Base-by-base conservation (phyloP, 2,797 vertebrate genomes). In the Labroides dimidiatus region DNA sequence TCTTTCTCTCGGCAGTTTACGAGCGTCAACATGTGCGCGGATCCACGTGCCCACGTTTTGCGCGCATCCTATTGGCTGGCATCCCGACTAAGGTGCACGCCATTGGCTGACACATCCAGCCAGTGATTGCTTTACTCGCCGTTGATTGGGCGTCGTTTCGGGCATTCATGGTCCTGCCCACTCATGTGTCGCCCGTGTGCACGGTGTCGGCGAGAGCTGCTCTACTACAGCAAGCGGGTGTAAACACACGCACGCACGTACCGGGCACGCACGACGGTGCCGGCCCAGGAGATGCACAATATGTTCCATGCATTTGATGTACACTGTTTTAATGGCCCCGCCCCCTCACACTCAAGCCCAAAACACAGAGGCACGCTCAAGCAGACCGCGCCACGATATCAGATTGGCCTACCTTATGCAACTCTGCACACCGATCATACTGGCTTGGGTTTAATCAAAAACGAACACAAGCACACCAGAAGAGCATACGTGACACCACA, bases 11-110 rank as follows among this genome's bases (percentile, higher is more conserved):
- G 45, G 27, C 84, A 77, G 85, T 90, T 90, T 91, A 91, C 86
- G 67, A 91, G 88, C 90, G 84, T 91, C 90, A 93, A 93, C 93
- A 93, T 93, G 92, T 93, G 94, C 92, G 79, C 88, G 78, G 55
- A 81, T 91, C 87, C 93, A 95, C 94, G 93, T 94, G 95, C 94
- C 92, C 90, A 89, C 66, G 84, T 77, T 91, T 77, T 89, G 81
- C 72, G 43, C 77, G 69, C 57, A 71, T 75, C 16, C 82, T 42
- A 91, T 92, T 89, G 93, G 93, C 88, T 76, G 83, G 21, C n/a
- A 58, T 56, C 54, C 66, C 74, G 65, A 50, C 65, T 53, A 49
- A 10, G 77, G 54, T 59, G 53, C 65, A 6, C 64, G 24, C 65
- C 4, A 92, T 91, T 95, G 93, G 93, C 27, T 1, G 49, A 66